These are phyloP conservation scores for Toxotes chatareus DNA, from an alignment of 2,113 vertebrate genomes.

Conservation along the genomic window DNA sequence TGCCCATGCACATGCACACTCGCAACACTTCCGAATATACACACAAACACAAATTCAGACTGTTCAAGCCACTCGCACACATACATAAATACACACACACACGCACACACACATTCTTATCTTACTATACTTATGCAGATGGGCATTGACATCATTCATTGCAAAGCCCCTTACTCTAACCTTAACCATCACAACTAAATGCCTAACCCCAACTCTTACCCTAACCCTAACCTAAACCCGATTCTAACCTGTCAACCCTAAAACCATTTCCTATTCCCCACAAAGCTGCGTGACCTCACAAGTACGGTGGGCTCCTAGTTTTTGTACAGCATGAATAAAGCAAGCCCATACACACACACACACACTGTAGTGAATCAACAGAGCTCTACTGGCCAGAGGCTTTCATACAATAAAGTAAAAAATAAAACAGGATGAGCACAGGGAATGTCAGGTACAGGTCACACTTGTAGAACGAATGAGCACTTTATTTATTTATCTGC, in stretches of 20 bases:
- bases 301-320: too few species aligned
- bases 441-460: constrained; percentile 51
- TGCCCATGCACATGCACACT: not conserved
- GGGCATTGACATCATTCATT: too few species aligned
- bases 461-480: constrained; percentile 21
- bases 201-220: too few species aligned
- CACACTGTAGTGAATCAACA: constrained; percentile 48
- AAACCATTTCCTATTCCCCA: too few species aligned
- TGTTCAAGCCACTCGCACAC: constrained; percentile 32
- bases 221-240: too few species aligned
- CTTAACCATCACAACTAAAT: too few species aligned
- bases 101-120: not conserved
- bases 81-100: constrained; percentile 29
- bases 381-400: constrained; percentile 55
- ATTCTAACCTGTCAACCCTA: too few species aligned
- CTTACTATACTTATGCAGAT: too few species aligned
- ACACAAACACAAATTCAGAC: constrained; percentile 24
- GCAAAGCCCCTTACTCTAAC: too few species aligned
- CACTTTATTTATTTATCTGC: constrained; percentile 29
- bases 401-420: constrained; percentile 45
- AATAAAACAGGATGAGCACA: constrained; percentile 39
- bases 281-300: too few species aligned
- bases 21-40: constrained; percentile 16
- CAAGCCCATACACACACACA: not conserved
- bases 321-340: not conserved